Evolutionary conservation across 2,113 vertebrate species (phyloP).

Genomic region (Carassius carassius): DNA sequence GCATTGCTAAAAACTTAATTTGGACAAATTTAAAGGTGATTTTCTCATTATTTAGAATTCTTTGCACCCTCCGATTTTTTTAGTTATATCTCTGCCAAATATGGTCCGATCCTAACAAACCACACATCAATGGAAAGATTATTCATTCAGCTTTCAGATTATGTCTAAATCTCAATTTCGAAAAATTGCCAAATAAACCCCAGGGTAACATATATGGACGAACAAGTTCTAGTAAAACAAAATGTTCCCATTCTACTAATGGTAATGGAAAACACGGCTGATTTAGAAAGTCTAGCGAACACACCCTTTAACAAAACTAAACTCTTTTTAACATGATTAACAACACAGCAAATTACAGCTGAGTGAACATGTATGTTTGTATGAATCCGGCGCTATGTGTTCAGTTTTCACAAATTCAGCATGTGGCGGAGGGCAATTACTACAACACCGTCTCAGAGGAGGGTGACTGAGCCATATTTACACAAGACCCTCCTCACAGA

Average conservation of each 20-base stretch:
- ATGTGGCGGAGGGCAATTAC: background rate
- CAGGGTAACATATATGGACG: background rate
- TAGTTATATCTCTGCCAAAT: no score
- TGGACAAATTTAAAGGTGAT: no score
- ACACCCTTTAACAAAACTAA: slow-evolving; percentile 28
- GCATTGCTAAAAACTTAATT: no score
- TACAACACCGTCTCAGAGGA: background rate
- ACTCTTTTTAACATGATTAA: slow-evolving; percentile 11
- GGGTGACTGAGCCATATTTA: slow-evolving; percentile 5
- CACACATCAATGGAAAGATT: no score
- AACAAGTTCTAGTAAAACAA: slow-evolving; percentile 8
- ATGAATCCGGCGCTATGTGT: slow-evolving; percentile 12
- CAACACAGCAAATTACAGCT: slow-evolving; percentile 20
- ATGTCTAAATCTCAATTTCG: no score
- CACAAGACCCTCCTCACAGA: slow-evolving; percentile 40
- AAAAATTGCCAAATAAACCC: no score
- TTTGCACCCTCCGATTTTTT: no score
- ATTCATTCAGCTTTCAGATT: no score
- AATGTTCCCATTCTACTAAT: background rate
- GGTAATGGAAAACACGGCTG: slow-evolving; percentile 4
- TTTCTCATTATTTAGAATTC: no score
- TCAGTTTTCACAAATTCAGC: slow-evolving; percentile 41
- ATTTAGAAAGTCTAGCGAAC: background rate
- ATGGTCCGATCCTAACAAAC: no score
- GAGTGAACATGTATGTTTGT: slow-evolving; percentile 11